phyloP scores from a whole-genome alignment of 2,797 vertebrate species.

The Bucorvus abyssinicus region DNA sequence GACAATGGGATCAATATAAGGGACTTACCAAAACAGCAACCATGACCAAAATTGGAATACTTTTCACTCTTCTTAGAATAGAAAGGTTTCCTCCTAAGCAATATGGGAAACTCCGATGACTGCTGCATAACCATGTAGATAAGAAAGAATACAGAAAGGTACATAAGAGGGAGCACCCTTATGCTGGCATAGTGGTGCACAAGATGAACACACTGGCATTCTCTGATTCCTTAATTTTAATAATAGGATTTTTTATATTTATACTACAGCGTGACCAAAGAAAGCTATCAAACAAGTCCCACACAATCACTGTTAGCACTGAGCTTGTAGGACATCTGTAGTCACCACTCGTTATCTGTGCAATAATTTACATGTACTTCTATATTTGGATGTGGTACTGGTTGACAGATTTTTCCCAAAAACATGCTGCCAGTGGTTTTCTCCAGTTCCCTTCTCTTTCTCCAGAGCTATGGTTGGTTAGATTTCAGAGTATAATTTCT shows the following conservation, averaged over 20 bases:
- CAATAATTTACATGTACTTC: neutral
- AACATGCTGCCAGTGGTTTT: neutral
- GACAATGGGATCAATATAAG: neutral
- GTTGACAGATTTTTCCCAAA: neutral
- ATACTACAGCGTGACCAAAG: neutral
- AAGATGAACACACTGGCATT: neutral
- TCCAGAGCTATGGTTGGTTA: neutral
- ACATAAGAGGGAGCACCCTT: neutral
- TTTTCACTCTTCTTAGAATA: neutral
- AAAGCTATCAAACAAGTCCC: neutral
- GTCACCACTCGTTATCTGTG: neutral
- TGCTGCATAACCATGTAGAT: neutral
- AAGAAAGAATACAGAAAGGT: neutral
- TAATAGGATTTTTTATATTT: neutral
- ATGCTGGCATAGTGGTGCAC: neutral
- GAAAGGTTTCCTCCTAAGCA: neutral
- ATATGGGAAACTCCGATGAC: neutral
- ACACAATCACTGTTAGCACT: neutral
- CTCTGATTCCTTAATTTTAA: neutral
- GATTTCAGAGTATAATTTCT: neutral
- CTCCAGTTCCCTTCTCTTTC: neutral
- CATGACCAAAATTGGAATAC: neutral
- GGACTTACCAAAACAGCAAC: neutral
- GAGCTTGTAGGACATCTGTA: neutral
- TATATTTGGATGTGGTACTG: neutral